Conservation (phyloP, 2,797 vertebrate genomes). For the Sebastes iracundus region DNA sequence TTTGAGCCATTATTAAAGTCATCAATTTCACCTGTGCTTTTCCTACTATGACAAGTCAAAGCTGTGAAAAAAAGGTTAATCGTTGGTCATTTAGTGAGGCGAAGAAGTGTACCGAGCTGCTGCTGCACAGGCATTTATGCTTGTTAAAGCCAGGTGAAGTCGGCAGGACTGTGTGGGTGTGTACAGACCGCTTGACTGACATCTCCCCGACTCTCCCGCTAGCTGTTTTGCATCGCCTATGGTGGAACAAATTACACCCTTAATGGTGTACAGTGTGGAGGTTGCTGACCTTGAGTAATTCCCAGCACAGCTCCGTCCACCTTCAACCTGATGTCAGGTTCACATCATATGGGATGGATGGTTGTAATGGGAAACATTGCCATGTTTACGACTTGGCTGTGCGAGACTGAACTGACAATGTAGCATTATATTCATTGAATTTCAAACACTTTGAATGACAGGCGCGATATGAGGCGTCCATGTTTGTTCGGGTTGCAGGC, state of each 20-base stretch:
- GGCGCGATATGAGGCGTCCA: not conserved
- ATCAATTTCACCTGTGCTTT: no score
- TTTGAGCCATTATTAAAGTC: accelerated
- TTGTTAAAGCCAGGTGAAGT: not conserved
- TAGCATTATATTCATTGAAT: not conserved
- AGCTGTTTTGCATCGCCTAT: not conserved
- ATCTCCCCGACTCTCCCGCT: not conserved
- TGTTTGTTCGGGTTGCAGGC: not conserved
- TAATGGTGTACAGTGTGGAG: not conserved
- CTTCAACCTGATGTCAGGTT: not conserved
- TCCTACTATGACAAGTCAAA: no score
- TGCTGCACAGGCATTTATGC: not conserved
- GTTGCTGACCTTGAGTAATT: not conserved
- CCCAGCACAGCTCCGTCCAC: not conserved
- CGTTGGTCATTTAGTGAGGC: not conserved
- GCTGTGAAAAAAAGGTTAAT: no score
- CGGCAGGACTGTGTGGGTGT: slow-evolving; percentile 2
- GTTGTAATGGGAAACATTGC: not conserved
- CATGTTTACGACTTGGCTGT: not conserved
- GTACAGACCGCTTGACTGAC: not conserved
- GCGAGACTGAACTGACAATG: not conserved
- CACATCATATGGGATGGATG: not conserved
- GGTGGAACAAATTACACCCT: not conserved
- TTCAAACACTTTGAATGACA: not conserved
- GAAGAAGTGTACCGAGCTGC: not conserved